These are phyloP conservation scores for Drosophila flavopinicola DNA, from an alignment of 2,888 invertebrate genomes.

Conservation along the genomic window DNA sequence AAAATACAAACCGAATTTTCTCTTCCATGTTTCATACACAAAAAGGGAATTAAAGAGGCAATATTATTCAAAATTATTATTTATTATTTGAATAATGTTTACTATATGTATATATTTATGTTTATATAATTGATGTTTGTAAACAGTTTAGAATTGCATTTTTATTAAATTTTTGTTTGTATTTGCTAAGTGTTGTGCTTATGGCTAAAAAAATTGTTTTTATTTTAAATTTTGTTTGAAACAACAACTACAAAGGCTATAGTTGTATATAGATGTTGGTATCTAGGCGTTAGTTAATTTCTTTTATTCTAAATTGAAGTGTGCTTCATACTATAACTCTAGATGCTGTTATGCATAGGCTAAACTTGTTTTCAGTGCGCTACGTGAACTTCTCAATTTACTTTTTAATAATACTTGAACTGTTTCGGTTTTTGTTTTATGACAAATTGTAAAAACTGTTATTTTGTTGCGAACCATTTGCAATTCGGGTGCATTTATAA, in stretches of 20 bases:
- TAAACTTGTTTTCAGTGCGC: constrained; percentile 52
- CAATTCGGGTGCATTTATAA: constrained; percentile 24
- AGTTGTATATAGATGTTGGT: constrained; percentile 35
- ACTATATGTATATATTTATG: constrained; percentile 33
- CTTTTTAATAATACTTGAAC: constrained; percentile 54
- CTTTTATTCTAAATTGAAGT: constrained; percentile 32
- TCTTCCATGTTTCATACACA: not conserved
- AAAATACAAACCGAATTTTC: constrained; percentile 25
- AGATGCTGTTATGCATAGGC: constrained; percentile 17
- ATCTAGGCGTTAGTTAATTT: constrained; percentile 26
- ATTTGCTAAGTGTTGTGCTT: constrained; percentile 40
- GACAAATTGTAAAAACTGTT: constrained; percentile 25
- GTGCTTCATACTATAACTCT: constrained; percentile 31
- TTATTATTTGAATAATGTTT: constrained; percentile 38
- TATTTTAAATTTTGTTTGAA: constrained; percentile 24
- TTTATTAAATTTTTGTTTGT: constrained; percentile 15
- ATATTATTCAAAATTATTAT: constrained; percentile 35
- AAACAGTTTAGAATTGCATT: constrained; percentile 63
- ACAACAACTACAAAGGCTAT: constrained; percentile 43
- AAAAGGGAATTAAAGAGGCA: not conserved
- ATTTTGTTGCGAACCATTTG: constrained; percentile 35
- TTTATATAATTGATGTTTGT: constrained; percentile 51
- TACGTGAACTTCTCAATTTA: constrained; percentile 32
- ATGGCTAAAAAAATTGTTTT: constrained; percentile 34
- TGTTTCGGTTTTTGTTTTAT: constrained; percentile 28